These are phyloP conservation scores for Nannobrachium achirus DNA, from an alignment of 2,113 vertebrate genomes.

Conservation along the genomic window DNA sequence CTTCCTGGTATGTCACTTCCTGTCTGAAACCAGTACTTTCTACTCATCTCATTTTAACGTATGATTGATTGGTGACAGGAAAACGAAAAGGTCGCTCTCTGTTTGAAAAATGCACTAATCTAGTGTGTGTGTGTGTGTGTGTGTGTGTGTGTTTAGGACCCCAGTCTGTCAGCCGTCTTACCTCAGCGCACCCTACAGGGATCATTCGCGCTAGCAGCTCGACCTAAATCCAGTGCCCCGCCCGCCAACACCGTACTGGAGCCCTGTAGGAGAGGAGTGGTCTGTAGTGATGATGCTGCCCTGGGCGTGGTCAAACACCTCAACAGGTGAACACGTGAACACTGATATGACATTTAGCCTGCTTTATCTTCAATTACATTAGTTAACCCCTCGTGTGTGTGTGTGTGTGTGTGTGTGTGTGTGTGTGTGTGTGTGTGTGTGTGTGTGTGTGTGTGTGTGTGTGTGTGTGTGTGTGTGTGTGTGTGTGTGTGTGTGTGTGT, in stretches of 20 bases:
- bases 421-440: no score
- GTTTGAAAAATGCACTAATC: no score
- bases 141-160: background rate
- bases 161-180: background rate
- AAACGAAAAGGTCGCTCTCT: no score
- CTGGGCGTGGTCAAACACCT: constrained; percentile 43
- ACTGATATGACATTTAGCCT: no score
- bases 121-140: no score
- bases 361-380: no score
- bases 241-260: constrained; percentile 15
- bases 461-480: background rate
- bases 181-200: constrained; percentile 7
- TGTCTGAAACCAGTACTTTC: background rate
- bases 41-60: background rate
- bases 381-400: no score
- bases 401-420: no score
- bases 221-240: background rate
- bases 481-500: no score
- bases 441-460: background rate
- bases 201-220: background rate
- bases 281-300: constrained; percentile 31
- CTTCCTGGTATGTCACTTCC: constrained; percentile 29
- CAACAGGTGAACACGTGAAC: constrained; percentile 30
- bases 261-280: constrained; percentile 7
- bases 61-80: no score